Conservation (phyloP, 2,797 vertebrate species). For the Carcharodon carcharias region DNA sequence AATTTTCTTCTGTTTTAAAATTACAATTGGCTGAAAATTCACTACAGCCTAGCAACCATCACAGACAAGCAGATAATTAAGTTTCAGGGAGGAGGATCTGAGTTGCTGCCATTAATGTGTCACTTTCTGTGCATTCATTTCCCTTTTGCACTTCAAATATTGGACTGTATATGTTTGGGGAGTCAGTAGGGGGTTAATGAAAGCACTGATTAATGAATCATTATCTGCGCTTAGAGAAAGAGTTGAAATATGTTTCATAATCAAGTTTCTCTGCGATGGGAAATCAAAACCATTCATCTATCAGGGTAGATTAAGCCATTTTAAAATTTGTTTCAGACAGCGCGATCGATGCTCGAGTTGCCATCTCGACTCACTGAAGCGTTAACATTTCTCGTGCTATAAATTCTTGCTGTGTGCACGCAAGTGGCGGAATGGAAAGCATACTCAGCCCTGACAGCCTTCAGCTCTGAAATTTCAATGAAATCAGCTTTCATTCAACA, state of each 20-base stretch:
- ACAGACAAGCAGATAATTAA: slow-evolving; percentile 38
- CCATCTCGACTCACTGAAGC: slow-evolving; percentile 43
- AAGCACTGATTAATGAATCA: slow-evolving; percentile 37
- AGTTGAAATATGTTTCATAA: slow-evolving; percentile 35
- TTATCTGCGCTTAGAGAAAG: slow-evolving; percentile 2
- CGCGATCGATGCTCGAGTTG: slow-evolving; percentile 41
- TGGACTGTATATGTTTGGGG: slow-evolving; percentile 32
- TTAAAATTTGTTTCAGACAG: slow-evolving; percentile 40
- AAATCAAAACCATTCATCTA: slow-evolving; percentile 40
- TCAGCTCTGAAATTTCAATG: neutral
- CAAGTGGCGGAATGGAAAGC: slow-evolving; percentile 40
- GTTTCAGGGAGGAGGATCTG: slow-evolving; percentile 25
- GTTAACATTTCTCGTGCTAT: slow-evolving; percentile 43
- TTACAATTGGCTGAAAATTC: slow-evolving; percentile 20
- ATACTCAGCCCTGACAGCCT: slow-evolving; percentile 24
- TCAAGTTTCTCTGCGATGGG: slow-evolving; percentile 17
- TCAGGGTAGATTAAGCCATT: slow-evolving; percentile 29
- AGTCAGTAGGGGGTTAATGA: slow-evolving; percentile 31
- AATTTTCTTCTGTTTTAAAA: slow-evolving; percentile 43
- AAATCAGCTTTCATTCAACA: slow-evolving; percentile 21
- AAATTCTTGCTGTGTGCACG: slow-evolving; percentile 44
- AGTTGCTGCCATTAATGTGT: slow-evolving; percentile 29
- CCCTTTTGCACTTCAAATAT: neutral
- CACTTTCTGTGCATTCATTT: slow-evolving; percentile 24
- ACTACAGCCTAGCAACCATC: slow-evolving; percentile 39